Conservation (phyloP, 2,888 invertebrate species). For the Tipula lateralis region DNA sequence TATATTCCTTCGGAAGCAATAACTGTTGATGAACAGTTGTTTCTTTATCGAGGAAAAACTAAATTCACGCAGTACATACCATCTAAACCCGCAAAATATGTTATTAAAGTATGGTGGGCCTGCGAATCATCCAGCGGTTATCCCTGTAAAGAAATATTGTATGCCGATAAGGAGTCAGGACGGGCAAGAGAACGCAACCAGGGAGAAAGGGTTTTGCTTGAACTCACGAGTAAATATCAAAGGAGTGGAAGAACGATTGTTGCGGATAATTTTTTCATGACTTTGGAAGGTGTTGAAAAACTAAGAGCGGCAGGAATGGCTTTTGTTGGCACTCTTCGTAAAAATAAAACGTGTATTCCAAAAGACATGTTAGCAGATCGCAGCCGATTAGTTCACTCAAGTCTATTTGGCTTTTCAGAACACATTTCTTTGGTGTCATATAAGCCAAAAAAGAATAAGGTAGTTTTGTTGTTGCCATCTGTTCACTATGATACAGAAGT, state of each 20-base stretch:
- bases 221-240: not conserved
- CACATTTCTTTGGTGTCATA: not conserved
- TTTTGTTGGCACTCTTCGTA: too few species aligned
- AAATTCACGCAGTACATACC: constrained; percentile 1
- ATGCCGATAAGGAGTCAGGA: too few species aligned
- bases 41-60: not conserved
- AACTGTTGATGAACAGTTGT: not conserved
- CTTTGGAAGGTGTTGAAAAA: too few species aligned
- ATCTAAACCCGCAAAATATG: not conserved
- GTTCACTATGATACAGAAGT: not conserved
- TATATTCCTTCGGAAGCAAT: not conserved
- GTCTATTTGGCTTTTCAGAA: not conserved
- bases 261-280: not conserved
- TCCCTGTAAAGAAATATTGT: not conserved
- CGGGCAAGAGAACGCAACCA: not conserved
- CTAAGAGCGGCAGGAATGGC: too few species aligned
- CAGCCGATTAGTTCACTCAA: not conserved
- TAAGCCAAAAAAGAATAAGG: not conserved
- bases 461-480: not conserved
- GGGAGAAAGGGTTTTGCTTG: not conserved
- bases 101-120: not conserved
- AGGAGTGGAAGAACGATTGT: not conserved
- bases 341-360: not conserved
- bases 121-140: not conserved
- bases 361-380: not conserved